phyloP scores from a whole-genome alignment of 2,113 vertebrate species.

The Theristicus caerulescens region DNA sequence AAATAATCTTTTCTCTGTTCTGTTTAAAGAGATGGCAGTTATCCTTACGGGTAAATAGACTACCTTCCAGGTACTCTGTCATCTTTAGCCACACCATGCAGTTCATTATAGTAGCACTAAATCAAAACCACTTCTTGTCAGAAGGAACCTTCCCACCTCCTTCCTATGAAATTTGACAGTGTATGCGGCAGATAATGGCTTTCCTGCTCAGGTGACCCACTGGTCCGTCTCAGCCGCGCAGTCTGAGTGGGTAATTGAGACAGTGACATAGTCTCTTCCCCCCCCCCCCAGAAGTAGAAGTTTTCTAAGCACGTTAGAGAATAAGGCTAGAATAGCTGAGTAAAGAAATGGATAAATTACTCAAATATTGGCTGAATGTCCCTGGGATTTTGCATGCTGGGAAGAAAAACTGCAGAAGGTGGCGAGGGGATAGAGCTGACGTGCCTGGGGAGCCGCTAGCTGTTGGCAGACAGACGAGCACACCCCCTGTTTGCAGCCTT shows the following conservation, averaged over 20 bases:
- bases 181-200: background rate
- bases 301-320: background rate
- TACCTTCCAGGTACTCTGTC: background rate
- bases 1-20: background rate
- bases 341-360: background rate
- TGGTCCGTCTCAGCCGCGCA: rapidly evolving
- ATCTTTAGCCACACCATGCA: background rate
- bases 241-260: background rate
- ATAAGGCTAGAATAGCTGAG: background rate
- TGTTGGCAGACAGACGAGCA: background rate
- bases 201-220: background rate
- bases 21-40: background rate
- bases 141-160: background rate
- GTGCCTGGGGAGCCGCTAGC: background rate
- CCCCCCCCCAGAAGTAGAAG: background rate
- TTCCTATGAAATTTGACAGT: background rate
- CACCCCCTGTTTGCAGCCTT: background rate
- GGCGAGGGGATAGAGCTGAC: background rate
- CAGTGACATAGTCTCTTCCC: background rate
- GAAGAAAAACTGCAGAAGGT: background rate
- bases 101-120: background rate
- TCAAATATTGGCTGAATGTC: background rate
- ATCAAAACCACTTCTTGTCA: constrained; percentile 13
- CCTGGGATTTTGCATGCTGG: background rate
- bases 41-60: background rate